These are phyloP conservation scores for Caenorhabditis drosophilae DNA, from an alignment of 2,888 invertebrate species.

Conservation along the genomic window DNA sequence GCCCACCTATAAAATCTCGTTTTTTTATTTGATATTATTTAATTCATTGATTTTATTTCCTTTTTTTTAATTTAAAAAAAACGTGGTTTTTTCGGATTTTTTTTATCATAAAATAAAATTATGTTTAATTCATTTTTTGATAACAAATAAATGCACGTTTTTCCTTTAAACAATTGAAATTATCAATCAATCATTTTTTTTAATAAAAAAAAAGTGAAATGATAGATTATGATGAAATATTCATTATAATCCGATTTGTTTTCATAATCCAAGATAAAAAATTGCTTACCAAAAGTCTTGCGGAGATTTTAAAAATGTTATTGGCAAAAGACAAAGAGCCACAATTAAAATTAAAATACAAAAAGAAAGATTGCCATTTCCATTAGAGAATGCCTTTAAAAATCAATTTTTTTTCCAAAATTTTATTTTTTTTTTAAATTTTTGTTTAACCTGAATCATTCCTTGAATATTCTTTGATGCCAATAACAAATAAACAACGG, in stretches of 20 bases:
- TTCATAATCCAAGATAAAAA: not conserved
- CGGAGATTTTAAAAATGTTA: conserved; percentile 66
- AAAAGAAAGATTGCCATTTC: conserved; percentile 45
- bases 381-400: conserved; percentile 48
- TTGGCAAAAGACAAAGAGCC: conserved; percentile 59
- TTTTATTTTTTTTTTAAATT: no score
- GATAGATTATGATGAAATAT: no score
- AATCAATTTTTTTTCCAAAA: no score
- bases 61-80: not conserved
- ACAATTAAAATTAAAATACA: conserved; percentile 62
- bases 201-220: no score
- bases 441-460: conserved; percentile 52
- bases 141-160: not conserved
- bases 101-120: not conserved
- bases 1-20: conserved; percentile 59
- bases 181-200: no score
- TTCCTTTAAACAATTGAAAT: no score
- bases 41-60: not conserved
- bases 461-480: conserved; percentile 66
- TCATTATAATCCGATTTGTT: no score
- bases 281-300: conserved; percentile 63
- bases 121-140: no score
- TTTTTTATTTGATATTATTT: not conserved
- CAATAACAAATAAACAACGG: conserved; percentile 62
- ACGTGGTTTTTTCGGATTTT: not conserved